Evolutionary conservation across 1,140 invertebrate genomes (phyloP), one percentile per base, ranked within the genome.

Genomic region (Lineus longissimus): DNA sequence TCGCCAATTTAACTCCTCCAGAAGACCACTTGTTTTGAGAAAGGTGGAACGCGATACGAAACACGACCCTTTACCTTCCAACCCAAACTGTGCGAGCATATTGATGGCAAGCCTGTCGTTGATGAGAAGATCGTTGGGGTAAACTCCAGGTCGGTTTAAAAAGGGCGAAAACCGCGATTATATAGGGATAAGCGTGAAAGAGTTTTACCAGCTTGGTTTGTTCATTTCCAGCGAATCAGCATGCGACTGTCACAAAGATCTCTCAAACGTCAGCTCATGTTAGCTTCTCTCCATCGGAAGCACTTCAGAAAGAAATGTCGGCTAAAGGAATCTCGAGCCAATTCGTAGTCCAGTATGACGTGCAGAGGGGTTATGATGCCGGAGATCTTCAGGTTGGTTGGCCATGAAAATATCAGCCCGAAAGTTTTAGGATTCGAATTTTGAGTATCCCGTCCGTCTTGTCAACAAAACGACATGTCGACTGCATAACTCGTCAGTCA

Each of bases 291-390:
- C 76, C 76, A 11, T 59, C 64, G 17, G 29, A 45, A 0, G 56
- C 55, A 22, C 60, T 74, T 1, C 72, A 75, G 31, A 19, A 11
- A 1, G 4, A n/a, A 2, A 59, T 61, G n/a, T 23, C 63, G 4
- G 23, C 64, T 9, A 36, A 64, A 0, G 75, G 75, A 6, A 64
- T 72, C 19, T 61, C 65, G 7, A 73, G 70, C 0, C 45, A 69
- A 27, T 76, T 77, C 57, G 59, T 74, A 7, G 30, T 73, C n/a
- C 40, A n/a, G n/a, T 77, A 77, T 65, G 76, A 76, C 62, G 71
- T 77, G 2, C 70, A 69, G 7, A 66, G 71, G 41, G 54, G 54
- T 15, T 58, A 67, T 36, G 55, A 69, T 54, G 68, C 61, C 25
- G 76, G 76, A 1, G 73, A 77, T 29, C 47, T 76, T 27, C 23